Evolutionary conservation across 2,888 invertebrate genomes (phyloP), one percentile per base, ranked within the genome.

Genomic region (Clivina fossor): DNA sequence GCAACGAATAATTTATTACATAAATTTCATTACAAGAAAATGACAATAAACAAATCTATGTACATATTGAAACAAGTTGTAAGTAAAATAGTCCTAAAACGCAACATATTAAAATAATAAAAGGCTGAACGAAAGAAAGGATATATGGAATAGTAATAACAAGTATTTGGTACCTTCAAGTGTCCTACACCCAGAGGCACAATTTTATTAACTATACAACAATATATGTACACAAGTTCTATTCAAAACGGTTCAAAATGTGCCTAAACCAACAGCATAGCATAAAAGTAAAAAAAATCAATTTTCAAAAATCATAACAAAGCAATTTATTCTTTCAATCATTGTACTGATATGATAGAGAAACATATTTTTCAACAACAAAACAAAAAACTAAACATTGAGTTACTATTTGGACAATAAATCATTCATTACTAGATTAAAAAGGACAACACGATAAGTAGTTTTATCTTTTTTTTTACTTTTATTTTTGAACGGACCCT

Each of bases 121-220:
- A 24, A 9, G 4, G 9, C 26, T 24, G 9, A 24, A 4, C 26
- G 26, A 24, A 24, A 24, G 9, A 24, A 24, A 47, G 47, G 47
- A 47, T 47, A 24, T 33, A 32, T 32, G 51, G 44, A 24, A 33
- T 18, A 53, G 16, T 44, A 53, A 44, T 53, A 53, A 53, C 53
- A 35, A 44, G 26, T 53, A 44, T 35, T 53, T 43, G 53, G 53
- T 53, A 53, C 53, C 53, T 53, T 53, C 44, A 53, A 53, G 53
- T 53, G 53, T 53, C 53, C 53, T 35, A 53, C 53, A 53, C 53
- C 53, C 53, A 50, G 44, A 53, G 53, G 53, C 53, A 53, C 53
- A 28, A 32, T 53, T 53, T 53, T 53, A 53, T 53, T 53, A 53
- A 53, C 53, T 53, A 53, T 53, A 53, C 53, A 53, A 53, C 53